Evolutionary conservation across 2,113 vertebrate species (phyloP).

Genomic region (Eulemur rufifrons): DNA sequence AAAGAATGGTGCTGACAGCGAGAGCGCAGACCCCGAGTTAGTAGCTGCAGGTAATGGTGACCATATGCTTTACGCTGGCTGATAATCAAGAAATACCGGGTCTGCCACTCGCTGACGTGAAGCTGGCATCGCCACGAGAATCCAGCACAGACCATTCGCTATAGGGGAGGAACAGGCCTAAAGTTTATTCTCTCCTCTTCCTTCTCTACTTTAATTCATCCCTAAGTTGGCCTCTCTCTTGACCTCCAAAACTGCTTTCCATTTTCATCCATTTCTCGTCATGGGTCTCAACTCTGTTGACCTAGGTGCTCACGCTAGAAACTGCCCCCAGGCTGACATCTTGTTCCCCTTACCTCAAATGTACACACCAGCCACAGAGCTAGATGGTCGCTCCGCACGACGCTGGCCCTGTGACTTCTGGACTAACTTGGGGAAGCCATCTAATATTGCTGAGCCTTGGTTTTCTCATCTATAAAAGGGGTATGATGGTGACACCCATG

Average conservation of each 20-base stretch:
- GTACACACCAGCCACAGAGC: too few species aligned
- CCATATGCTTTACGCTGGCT: too few species aligned
- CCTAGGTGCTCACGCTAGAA: too few species aligned
- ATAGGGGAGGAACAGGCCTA: accelerated
- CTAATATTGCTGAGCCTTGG: neutral
- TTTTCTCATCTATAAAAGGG: neutral
- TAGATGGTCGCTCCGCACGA: accelerated
- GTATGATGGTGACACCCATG: accelerated
- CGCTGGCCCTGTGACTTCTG: neutral
- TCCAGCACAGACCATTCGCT: neutral
- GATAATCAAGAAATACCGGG: neutral
- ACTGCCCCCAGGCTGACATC: accelerated
- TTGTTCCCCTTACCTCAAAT: accelerated
- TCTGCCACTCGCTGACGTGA: neutral
- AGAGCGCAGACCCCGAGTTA: neutral
- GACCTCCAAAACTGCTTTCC: neutral
- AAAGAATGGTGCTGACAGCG: neutral
- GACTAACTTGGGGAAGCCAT: neutral
- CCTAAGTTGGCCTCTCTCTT: neutral
- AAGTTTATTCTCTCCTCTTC: neutral
- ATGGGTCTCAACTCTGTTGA: neutral
- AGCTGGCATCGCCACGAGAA: neutral
- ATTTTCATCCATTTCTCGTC: neutral
- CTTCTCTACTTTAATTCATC: neutral
- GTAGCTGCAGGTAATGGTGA: neutral